phyloP scores from a whole-genome alignment of 2,797 vertebrate species.

The Adelosebastes latens region DNA sequence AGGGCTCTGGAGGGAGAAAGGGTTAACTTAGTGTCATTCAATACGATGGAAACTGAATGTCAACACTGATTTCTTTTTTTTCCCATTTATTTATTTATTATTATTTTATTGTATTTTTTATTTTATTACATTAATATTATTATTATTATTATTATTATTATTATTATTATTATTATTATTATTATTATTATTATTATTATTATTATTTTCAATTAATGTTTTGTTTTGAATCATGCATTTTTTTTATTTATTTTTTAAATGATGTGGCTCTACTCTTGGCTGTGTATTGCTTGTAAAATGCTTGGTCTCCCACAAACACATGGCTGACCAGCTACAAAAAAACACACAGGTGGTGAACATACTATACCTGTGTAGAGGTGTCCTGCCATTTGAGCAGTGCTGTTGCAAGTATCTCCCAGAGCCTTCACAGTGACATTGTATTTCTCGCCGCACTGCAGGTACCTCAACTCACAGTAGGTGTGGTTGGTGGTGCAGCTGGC shows the following conservation, averaged over 20 bases:
- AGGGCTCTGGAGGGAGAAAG: slow-evolving; percentile 64
- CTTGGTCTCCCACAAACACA: not conserved
- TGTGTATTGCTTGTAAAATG: not conserved
- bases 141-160: too few relatives aligned
- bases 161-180: too few relatives aligned
- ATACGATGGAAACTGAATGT: not conserved
- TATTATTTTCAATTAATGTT: too few relatives aligned
- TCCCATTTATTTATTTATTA: too few relatives aligned
- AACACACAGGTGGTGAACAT: not conserved
- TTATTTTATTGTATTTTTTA: not conserved
- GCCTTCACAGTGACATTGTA: slow-evolving; percentile 73
- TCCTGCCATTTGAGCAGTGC: slow-evolving; percentile 63
- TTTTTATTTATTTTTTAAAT: not conserved
- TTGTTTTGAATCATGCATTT: too few relatives aligned
- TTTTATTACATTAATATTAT: too few relatives aligned
- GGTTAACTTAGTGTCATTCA: not conserved
- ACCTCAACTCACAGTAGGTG: slow-evolving; percentile 66
- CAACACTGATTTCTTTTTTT: not conserved
- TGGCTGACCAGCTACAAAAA: not conserved
- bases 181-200: too few relatives aligned
- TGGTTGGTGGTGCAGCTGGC: slow-evolving; percentile 60
- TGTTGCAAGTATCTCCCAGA: slow-evolving; percentile 69
- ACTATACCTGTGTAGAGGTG: slow-evolving; percentile 75
- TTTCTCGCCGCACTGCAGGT: slow-evolving; percentile 71
- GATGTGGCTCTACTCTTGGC: not conserved